Evolutionary conservation across 2,888 invertebrate genomes (phyloP), one percentile per base, ranked within the genome.

Genomic region (Diadegma fenestrale): DNA sequence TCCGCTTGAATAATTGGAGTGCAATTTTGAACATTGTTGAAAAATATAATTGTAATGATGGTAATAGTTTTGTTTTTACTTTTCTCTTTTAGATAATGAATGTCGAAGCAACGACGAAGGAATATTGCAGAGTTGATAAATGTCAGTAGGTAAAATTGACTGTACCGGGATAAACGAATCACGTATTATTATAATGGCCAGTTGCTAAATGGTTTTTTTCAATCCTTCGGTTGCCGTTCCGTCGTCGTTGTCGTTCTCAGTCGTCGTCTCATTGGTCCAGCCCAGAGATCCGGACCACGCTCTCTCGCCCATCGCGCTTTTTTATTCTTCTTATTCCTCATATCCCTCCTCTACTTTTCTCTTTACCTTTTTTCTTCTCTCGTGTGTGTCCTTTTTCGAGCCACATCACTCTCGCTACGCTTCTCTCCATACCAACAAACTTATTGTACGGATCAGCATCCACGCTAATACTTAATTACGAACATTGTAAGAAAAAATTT

Each of bases 151-250:
- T 83, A 87, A 80, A 85, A 81, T 80, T 87, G 91, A 91, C 91
- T 92, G 92, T 92, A 92, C 92, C 91, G 87, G 91, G 92, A 93
- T 92, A 93, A 93, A 93, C 92, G 93, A 93, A 93, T 93, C 93
- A 93, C 93, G 94, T 93, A 94, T 93, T 93, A 93, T 94, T 93
- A 93, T 94, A 93, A 94, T 93, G 92, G 93, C 92, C 93, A 93
- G 93, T 92, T 93, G 93, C 93, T 93, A 93, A 93, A 94, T 93
- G 93, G 91, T 93, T 93, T 93, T 93, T 93, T 94, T 90, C 92
- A 93, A 93, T 93, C 90, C 92, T 90, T 90, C 88, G 88, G 88
- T 73, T 84, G 84, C 77, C 84, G 80, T 78, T 75, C 84, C 84
- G 84, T 87, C 87, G 82, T 58, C 51, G 12, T 54, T 22, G 22